Percentiles rank a stretch among this genome's conserved stretches.
Conservation (phyloP, 2,797 vertebrate species). For the Prunella strophiata region DNA sequence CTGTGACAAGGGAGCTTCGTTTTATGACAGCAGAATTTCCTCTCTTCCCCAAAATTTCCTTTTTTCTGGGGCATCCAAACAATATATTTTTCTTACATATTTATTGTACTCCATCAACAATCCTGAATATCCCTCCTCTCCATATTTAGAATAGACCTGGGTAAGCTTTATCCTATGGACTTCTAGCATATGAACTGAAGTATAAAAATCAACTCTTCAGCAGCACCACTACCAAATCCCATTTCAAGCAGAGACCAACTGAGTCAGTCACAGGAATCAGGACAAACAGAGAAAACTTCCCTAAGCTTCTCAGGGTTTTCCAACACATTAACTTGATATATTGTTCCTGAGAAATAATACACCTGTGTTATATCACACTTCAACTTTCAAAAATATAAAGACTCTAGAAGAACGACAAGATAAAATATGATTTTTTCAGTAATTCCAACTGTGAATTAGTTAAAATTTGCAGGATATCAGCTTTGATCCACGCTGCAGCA, state of each 20-base stretch:
- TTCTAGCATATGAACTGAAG: background rate
- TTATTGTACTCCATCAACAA: rapidly evolving
- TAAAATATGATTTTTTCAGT: background rate
- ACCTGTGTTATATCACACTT: background rate
- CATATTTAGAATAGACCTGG: background rate
- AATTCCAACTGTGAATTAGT: background rate
- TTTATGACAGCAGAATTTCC: background rate
- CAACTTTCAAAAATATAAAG: background rate
- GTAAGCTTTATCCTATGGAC: background rate
- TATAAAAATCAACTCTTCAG: background rate
- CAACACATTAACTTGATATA: background rate
- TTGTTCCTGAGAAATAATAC: background rate
- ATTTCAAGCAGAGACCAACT: background rate
- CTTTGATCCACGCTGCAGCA: background rate
- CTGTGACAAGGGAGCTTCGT: background rate
- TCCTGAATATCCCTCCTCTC: background rate
- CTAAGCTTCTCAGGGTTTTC: background rate
- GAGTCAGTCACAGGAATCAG: background rate
- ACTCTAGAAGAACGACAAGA: background rate
- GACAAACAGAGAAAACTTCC: background rate
- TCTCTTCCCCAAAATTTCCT: background rate
- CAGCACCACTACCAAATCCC: background rate
- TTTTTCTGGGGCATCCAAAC: background rate
- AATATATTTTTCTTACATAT: background rate
- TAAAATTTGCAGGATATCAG: background rate